Conservation (phyloP, 2,888 invertebrate species). For the Silvanus unidentatus region DNA sequence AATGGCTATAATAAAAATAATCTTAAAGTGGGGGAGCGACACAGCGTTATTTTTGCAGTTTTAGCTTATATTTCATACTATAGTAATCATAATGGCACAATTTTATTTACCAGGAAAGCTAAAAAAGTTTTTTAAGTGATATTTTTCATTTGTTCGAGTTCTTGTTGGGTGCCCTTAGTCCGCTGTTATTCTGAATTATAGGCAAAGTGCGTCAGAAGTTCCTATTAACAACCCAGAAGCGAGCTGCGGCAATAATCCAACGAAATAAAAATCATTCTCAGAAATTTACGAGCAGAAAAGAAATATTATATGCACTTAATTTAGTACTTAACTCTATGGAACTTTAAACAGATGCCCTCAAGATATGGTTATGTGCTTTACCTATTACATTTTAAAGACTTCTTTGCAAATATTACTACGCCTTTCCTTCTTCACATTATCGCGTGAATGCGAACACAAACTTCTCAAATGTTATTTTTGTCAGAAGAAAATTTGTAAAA, state of each 20-base stretch:
- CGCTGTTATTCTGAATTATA: slow-evolving; percentile 23
- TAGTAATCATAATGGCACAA: too few species aligned
- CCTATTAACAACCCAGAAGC: slow-evolving; percentile 37
- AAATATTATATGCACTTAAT: slow-evolving; percentile 27
- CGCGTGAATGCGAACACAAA: too few species aligned
- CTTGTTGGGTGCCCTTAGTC: slow-evolving; percentile 14
- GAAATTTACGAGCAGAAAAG: slow-evolving; percentile 22
- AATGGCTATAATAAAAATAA: too few species aligned
- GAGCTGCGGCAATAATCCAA: slow-evolving; percentile 34
- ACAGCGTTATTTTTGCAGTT: too few species aligned
- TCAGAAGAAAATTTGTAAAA: too few species aligned
- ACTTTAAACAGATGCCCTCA: slow-evolving; percentile 22
- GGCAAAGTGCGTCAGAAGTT: slow-evolving; percentile 40
- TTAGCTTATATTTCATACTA: too few species aligned
- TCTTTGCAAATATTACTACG: slow-evolving; percentile 20
- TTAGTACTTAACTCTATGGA: slow-evolving; percentile 22
- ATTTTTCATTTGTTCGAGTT: slow-evolving; percentile 11
- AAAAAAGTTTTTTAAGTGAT: slow-evolving; percentile 12
- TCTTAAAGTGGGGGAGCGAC: too few species aligned
- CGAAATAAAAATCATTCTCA: slow-evolving; percentile 26
- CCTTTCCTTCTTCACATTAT: not conserved
- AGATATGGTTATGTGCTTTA: slow-evolving; percentile 19
- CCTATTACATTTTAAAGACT: slow-evolving; percentile 16
- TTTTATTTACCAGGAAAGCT: not conserved
- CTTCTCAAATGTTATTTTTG: too few species aligned